Percentiles rank a stretch among this genome's conserved stretches.
phyloP scores from a whole-genome alignment of 1,140 invertebrate genomes.

The Caligus rogercresseyi region DNA sequence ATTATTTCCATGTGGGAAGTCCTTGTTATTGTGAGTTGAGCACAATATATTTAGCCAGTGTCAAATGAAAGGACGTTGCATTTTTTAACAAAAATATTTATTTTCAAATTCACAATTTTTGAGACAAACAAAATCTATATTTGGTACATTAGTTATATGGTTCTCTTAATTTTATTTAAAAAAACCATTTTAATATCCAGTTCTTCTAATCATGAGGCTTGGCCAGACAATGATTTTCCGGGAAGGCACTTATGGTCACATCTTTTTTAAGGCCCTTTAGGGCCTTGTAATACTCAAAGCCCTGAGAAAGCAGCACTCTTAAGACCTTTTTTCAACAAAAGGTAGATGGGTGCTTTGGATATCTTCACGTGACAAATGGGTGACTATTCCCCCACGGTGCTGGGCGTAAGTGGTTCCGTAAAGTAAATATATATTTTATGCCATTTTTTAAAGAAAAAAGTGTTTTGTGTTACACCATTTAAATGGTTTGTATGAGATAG shows the following conservation, averaged over 20 bases:
- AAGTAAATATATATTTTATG: too few species aligned
- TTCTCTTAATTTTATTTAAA: too few species aligned
- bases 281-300: conserved; percentile 42
- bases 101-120: too few species aligned
- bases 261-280: conserved; percentile 20
- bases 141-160: neutral
- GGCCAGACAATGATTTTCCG: conserved; percentile 48
- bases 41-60: too few species aligned
- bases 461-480: too few species aligned
- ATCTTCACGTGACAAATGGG: conserved; percentile 43
- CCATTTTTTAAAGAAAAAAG: too few species aligned
- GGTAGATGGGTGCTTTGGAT: conserved; percentile 56
- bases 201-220: conserved; percentile 44
- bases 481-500: too few species aligned
- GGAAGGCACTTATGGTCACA: conserved; percentile 34
- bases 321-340: conserved; percentile 63
- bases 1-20: too few species aligned
- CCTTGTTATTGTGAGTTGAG: too few species aligned
- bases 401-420: neutral
- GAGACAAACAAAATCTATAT: too few species aligned
- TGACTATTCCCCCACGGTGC: conserved; percentile 41
- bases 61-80: too few species aligned
- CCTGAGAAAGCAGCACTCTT: conserved; percentile 56
- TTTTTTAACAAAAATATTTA: too few species aligned
- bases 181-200: conserved; percentile 39